Base-by-base conservation (phyloP, 2,797 vertebrate species). In the Chaunax sp. region DNA sequence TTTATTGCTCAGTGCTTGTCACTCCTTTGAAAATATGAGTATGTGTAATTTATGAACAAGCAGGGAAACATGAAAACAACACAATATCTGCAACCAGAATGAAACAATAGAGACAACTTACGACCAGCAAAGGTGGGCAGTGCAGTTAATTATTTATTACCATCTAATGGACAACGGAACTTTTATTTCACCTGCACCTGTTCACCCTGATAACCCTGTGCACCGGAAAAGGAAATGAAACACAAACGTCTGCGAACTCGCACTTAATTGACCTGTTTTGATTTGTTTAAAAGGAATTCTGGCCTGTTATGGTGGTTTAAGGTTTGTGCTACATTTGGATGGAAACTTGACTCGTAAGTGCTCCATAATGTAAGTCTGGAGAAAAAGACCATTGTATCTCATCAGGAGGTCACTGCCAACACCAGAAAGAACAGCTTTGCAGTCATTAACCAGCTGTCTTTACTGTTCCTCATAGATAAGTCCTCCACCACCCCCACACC, bases 81-180 rank as follows among this genome's bases (percentile, higher is more conserved):
- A 70, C 5, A 20, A 16, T 33, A 25, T 40, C 47, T 63, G 23
- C 62, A 30, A 22, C 12, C 12, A 44, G 33, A 44, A 16, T 45
- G n/a, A 43, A 59, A 40, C 33, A n/a, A 57, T n/a, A 60, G 45
- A 55, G 46, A 44, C 6, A 33, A 23, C 18, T 19, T 49, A 18
- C 12, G 9, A 35, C 28, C 28, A 30, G 28, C 28, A 30, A n/a
- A 87, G 87, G 88, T 87, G 85, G 81, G 77, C 60, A 20, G 46
- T 20, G 56, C 70, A 84, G 84, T 87, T 90, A 86, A 90, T 86
- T 84, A 80, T 69, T 53, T 25, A 73, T 64, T 69, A 47, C 72
- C 56, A 69, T 75, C 60, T 75, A 55, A 66, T 44, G 33, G 72
- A 59, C 69, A 60, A 57, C 64, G 56, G 71, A 75, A 80, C 78